These are phyloP conservation scores for Cyclura pinguis DNA, from an alignment of 2,797 vertebrate genomes.

Conservation along the genomic window DNA sequence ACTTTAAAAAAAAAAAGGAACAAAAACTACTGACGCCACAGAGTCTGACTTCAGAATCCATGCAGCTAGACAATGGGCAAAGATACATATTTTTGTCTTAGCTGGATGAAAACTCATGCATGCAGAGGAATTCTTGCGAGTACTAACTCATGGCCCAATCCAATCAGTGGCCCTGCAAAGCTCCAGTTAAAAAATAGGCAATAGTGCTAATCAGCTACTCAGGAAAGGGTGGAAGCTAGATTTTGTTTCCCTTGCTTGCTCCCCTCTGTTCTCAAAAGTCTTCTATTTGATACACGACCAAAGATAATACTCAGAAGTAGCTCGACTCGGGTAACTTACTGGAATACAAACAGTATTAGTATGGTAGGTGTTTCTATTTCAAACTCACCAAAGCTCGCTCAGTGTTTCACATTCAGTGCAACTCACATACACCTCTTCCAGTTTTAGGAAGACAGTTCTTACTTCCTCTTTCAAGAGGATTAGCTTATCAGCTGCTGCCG, in stretches of 20 bases:
- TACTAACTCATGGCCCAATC: neutral
- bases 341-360: neutral
- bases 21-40: too few relatives aligned
- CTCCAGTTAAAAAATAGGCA: neutral
- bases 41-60: neutral
- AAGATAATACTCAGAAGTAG: too few relatives aligned
- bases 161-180: neutral
- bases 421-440: neutral
- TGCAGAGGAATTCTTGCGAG: neutral
- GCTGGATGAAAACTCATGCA: neutral
- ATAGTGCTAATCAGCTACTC: neutral
- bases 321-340: neutral
- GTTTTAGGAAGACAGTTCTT: neutral
- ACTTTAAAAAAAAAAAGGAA: too few relatives aligned
- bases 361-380: too few relatives aligned
- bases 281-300: neutral
- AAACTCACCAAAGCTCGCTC: neutral
- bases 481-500: neutral
- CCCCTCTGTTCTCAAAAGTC: neutral
- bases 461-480: neutral
- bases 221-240: neutral
- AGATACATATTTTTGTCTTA: too few relatives aligned
- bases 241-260: neutral
- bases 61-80: neutral
- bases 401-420: neutral